Percentiles rank a stretch among this genome's conserved stretches.
These are phyloP conservation scores for Drosophila sechellia DNA, from an alignment of 1,140 invertebrate genomes.

Conservation along the genomic window DNA sequence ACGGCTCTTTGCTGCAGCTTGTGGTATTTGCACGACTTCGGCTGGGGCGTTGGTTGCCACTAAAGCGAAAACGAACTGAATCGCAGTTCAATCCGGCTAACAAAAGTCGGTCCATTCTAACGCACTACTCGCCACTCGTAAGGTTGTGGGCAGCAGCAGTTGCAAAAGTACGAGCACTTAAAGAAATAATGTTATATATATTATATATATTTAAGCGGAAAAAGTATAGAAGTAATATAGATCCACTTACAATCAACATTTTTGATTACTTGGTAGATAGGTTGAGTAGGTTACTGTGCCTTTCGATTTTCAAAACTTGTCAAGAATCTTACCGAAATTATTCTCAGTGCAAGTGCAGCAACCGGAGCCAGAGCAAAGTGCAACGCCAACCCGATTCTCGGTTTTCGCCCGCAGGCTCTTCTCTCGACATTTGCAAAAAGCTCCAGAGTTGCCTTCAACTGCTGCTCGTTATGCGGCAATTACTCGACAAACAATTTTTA, in stretches of 20 bases:
- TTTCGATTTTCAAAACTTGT: not conserved
- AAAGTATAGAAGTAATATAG: too few species aligned
- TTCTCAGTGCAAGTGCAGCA: conserved; percentile 30
- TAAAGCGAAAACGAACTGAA: conserved; percentile 24
- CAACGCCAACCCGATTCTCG: conserved; percentile 59
- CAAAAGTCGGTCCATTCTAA: conserved; percentile 44
- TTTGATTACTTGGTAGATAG: too few species aligned
- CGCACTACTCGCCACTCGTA: conserved; percentile 21
- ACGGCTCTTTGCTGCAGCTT: conserved; percentile 49
- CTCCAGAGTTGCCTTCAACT: conserved; percentile 26
- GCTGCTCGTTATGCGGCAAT: conserved; percentile 77
- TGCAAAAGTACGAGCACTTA: conserved; percentile 11
- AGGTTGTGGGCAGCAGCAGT: conserved; percentile 51
- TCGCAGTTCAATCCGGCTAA: conserved; percentile 13
- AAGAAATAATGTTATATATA: not conserved
- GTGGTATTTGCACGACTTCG: conserved; percentile 72
- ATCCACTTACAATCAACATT: too few species aligned
- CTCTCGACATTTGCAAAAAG: conserved; percentile 53
- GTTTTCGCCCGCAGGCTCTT: conserved; percentile 42
- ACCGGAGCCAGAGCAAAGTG: conserved; percentile 43
- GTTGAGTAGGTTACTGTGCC: too few species aligned
- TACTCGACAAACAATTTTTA: conserved; percentile 83
- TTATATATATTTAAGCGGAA: too few species aligned
- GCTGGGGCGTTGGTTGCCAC: conserved; percentile 49
- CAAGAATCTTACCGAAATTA: not conserved